These are phyloP conservation scores for Protonemura montana DNA, from an alignment of 2,888 invertebrate genomes.

Conservation along the genomic window DNA sequence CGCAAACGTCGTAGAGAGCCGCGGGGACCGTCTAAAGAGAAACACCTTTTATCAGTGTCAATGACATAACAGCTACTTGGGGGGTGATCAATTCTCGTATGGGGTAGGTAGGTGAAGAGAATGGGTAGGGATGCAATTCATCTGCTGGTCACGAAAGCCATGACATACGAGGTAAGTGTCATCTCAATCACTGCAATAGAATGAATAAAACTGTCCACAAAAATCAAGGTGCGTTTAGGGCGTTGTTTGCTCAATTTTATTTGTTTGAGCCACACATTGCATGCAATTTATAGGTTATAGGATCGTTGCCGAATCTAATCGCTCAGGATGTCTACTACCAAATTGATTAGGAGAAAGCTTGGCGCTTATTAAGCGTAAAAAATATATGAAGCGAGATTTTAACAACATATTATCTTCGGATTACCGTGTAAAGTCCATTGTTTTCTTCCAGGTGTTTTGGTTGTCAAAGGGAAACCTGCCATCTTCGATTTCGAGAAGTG, in stretches of 20 bases:
- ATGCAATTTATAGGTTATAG: constrained; percentile 52
- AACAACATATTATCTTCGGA: background rate
- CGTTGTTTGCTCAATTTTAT: background rate
- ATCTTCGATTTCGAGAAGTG: constrained; percentile 54
- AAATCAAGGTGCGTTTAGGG: background rate
- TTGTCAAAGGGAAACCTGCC: constrained; percentile 66
- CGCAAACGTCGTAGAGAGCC: constrained; percentile 60
- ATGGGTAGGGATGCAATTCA: background rate
- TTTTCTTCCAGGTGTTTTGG: constrained; percentile 71
- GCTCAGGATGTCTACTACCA: background rate
- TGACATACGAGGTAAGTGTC: too few relatives aligned
- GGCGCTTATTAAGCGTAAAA: background rate
- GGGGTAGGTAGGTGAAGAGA: too few relatives aligned
- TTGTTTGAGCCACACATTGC: background rate
- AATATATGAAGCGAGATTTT: background rate
- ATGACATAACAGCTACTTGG: background rate
- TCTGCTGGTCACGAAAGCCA: too few relatives aligned
- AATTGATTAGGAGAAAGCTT: background rate
- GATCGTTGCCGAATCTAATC: background rate
- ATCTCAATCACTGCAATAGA: too few relatives aligned
- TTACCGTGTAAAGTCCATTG: constrained; percentile 81
- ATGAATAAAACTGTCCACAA: too few relatives aligned
- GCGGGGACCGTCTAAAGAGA: constrained; percentile 53
- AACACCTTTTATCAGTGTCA: constrained; percentile 46
- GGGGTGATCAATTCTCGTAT: constrained; percentile 48